Evolutionary conservation across 2,797 vertebrate genomes (phyloP), one percentile per base, ranked within the genome.

Genomic region (Lycodopsis pacificus): DNA sequence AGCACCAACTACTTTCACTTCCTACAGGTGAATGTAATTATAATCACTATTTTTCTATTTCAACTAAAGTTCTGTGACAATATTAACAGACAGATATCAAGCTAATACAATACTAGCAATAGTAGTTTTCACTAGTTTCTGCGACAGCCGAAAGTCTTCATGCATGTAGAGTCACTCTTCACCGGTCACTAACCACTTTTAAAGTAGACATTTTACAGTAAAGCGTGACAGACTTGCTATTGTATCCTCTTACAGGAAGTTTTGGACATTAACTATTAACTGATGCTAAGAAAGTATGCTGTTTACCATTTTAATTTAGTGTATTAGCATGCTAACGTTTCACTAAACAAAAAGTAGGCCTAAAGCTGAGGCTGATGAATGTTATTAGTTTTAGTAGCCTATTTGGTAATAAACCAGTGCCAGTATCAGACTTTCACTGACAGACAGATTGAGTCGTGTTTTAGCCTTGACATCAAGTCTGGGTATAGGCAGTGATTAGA

Each of bases 1-100:
- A 46, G 25, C 13, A 10, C 5, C 34, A 19, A 34, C 19, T 46
- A 12, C 19, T 79, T 57, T 79, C 56, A 72, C 62, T 71, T 78
- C 69, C 62, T 61, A 6, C 10, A 44, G 9, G 22, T 65, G 1
- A 5, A n/a, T 65, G 15, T 6, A 8, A 34, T 3, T 57, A 3
- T 14, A 2, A 4, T 7, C 14, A 9, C 32, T 32, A 19, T 17
- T 57, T 17, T 56, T 62, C 1, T 40, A 36, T n/a, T 56, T 6
- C 7, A 65, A 27, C n/a, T 38, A 11, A 15, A 10, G 7, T 42
- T 22, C 25, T 34, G 19, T 17, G 27, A 7, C 19, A 25, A 54
- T 19, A 6, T 19, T 19, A 13, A 42, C 12, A 44, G 13, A 54
- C 8, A n/a, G 8, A 65, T 32, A n/a, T 27, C 2, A 48, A 56